A percentile compares a stretch with the other conserved stretches of the same genome.
These are phyloP conservation scores for Hephaestus fuliginosus DNA, from an alignment of 2,797 vertebrate species.

Conservation along the genomic window DNA sequence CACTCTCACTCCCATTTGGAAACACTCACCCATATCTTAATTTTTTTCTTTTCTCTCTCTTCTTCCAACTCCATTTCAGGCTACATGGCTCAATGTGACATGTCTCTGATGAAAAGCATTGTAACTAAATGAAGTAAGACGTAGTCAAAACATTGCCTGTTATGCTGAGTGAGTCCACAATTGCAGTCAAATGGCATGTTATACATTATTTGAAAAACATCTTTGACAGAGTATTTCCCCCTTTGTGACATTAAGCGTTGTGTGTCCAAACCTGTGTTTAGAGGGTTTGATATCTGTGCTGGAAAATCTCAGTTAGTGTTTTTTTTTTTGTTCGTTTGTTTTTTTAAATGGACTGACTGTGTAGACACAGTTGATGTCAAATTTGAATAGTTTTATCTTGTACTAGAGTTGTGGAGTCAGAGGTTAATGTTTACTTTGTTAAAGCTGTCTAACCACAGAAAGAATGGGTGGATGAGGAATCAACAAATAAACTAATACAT, in stretches of 20 bases:
- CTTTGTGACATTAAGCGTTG: not conserved
- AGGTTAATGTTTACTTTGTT: not conserved
- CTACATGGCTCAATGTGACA: slow-evolving; percentile 2
- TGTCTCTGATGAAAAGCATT: not conserved
- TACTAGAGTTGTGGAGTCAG: not conserved
- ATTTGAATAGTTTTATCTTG: not conserved
- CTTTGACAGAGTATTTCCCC: not conserved
- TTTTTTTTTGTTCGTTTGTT: not conserved
- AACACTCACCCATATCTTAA: not conserved
- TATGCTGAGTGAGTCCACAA: too few relatives aligned
- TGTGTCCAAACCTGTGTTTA: not conserved
- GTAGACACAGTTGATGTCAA: not conserved
- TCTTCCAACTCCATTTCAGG: not conserved
- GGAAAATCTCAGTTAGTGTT: not conserved
- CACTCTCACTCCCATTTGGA: not conserved
- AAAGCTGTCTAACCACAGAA: not conserved
- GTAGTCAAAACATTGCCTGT: not conserved
- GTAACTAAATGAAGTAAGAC: not conserved
- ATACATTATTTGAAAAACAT: not conserved
- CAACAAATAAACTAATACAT: too few relatives aligned
- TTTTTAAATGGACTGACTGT: not conserved
- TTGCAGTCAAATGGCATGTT: too few relatives aligned
- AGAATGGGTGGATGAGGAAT: too few relatives aligned
- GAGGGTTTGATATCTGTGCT: not conserved
- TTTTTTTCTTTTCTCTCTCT: not conserved